A percentile compares a stretch with the other conserved stretches of the same genome.
These are phyloP conservation scores for Pogonomyrmex californicus DNA, from an alignment of 1,140 invertebrate genomes.

Conservation along the genomic window DNA sequence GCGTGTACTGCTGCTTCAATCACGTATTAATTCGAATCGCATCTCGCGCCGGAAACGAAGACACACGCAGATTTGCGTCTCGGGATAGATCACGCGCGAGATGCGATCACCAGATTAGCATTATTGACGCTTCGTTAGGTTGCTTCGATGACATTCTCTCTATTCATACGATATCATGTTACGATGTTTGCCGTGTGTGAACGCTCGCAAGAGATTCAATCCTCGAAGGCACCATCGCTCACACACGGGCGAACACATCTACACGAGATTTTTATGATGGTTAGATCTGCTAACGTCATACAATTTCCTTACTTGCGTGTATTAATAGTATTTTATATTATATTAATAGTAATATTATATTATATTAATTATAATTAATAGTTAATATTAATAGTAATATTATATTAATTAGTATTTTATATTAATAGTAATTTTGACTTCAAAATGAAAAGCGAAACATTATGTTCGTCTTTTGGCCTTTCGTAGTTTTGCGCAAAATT, in stretches of 20 bases:
- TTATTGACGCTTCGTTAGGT: constrained; percentile 83
- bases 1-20: constrained; percentile 80
- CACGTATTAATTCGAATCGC: constrained; percentile 77
- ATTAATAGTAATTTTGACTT: not conserved
- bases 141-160: constrained; percentile 79
- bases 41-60: constrained; percentile 40
- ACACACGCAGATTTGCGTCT: not conserved
- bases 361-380: too few relatives aligned
- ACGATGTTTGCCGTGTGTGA: constrained; percentile 78
- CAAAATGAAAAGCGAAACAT: not conserved
- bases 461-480: not conserved
- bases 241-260: constrained; percentile 32
- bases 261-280: constrained; percentile 42
- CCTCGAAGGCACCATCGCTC: not conserved
- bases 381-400: too few relatives aligned
- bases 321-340: too few relatives aligned
- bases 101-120: constrained; percentile 60
- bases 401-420: too few relatives aligned
- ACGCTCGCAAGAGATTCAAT: not conserved
- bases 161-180: constrained; percentile 69
- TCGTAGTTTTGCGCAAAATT: not conserved
- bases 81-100: constrained; percentile 21
- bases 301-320: constrained; percentile 45
- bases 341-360: too few relatives aligned
- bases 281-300: constrained; percentile 37